A percentile compares a stretch with the other conserved stretches of the same genome.
Conservation (phyloP, 2,888 invertebrate genomes). For the Sinodicranocentrus sp. region DNA sequence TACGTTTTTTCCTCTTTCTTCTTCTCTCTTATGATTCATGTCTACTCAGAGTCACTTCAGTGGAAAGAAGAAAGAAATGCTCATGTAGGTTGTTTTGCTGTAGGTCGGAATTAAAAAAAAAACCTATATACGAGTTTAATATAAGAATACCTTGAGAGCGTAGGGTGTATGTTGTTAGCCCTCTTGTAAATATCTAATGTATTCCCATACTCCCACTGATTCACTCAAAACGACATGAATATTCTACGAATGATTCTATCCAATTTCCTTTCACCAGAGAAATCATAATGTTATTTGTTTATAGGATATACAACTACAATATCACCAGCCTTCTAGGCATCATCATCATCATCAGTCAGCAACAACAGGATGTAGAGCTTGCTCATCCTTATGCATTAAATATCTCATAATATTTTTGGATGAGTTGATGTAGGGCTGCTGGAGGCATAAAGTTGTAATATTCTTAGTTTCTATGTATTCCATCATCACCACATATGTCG, state of each 20-base stretch:
- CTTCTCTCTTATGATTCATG: not conserved
- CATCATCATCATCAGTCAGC: slow-evolving; percentile 45
- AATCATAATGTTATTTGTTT: slow-evolving; percentile 68
- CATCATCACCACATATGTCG: too few relatives aligned
- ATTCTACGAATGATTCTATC: slow-evolving; percentile 66
- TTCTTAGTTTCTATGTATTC: not conserved
- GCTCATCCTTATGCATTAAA: slow-evolving; percentile 53
- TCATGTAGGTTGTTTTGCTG: too few relatives aligned
- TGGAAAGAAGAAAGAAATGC: too few relatives aligned
- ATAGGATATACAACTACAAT: slow-evolving; percentile 50
- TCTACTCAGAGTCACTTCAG: too few relatives aligned
- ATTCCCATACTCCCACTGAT: slow-evolving; percentile 60
- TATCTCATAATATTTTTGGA: slow-evolving; percentile 15
- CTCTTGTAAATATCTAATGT: slow-evolving; percentile 59
- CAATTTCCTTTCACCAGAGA: slow-evolving; percentile 65
- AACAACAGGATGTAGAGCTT: slow-evolving; percentile 7
- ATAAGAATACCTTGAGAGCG: too few relatives aligned
- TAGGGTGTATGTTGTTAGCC: too few relatives aligned
- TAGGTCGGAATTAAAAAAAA: too few relatives aligned
- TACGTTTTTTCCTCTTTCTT: not conserved
- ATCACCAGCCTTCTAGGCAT: slow-evolving; percentile 40
- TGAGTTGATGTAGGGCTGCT: not conserved
- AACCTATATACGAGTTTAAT: too few relatives aligned
- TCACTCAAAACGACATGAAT: slow-evolving; percentile 65
- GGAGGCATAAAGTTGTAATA: not conserved